Evolutionary conservation across 2,888 invertebrate species (phyloP), one percentile per base, ranked within the genome.

Genomic region (Salticus scenicus): DNA sequence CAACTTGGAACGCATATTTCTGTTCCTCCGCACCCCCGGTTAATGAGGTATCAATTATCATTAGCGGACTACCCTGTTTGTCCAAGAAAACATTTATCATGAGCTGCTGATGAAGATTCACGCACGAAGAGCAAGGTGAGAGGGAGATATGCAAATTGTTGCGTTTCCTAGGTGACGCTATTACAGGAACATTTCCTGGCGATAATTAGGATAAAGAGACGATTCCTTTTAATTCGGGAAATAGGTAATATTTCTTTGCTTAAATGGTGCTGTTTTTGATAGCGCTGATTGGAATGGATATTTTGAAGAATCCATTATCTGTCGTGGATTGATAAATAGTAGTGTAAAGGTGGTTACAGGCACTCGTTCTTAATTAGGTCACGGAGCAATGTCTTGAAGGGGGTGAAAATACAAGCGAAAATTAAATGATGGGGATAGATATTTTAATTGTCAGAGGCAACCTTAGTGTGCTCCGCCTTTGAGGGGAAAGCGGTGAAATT

Each of bases 11-110:
- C 71, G 73, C 73, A 73, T 84, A 84, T 77, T 84, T 84, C 83
- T 84, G 67, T 77, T 72, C 66, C 37, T 77, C 41, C 69, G 51
- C 24, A 57, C 24, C 41, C 77, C 20, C 67, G 41, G 33, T 73
- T 84, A 84, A 84, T 77, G 83, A 84, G 77, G 72, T 84, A 84
- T 84, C 83, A 84, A 84, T 84, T 84, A 78, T 84, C 77, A 84
- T 84, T 84, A 84, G 77, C 57, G 67, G 66, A 67, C 57, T 70
- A 77, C 75, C 83, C 73, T 73, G 72, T 84, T 77, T 84, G 77
- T 64, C 63, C 67, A 84, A 73, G 77, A 84, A 77, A 78, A 84
- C 72, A 84, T 84, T 84, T 77, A 84, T 84, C 83, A 84, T 51
- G 24, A 10, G 64, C 20, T 33, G 64, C 66, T 83, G 82, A 83